Base-by-base conservation (phyloP, 2,888 invertebrate species). In the Synanthedon andrenaeformis region DNA sequence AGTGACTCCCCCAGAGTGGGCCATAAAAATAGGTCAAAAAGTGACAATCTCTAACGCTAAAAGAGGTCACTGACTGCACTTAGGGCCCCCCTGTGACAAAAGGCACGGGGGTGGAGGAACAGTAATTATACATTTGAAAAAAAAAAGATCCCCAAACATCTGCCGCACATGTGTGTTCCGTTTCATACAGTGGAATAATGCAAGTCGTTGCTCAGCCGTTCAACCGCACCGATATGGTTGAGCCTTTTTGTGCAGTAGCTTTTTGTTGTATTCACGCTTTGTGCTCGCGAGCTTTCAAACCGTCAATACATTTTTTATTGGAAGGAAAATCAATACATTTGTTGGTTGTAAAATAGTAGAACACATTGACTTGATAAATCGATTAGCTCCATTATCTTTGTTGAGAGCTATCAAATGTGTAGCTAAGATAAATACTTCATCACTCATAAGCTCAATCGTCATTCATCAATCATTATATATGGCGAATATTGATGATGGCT, bases 31-130 rank as follows among this genome's bases (percentile, higher is more conserved):
- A 81, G 81, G 80, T 83, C 76, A 74, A 73, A 73, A 76, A 45
- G 1, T n/a, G n/a, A 45, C 14, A 45, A 4, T 45, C 2, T 13
- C 45, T 67, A 68, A 67, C 70, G 64, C 73, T 76, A 75, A 82
- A 82, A 78, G 78, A 71, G 84, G 85, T 85, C 85, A 84, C 70
- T 82, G 85, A 84, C 83, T 82, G 80, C 74, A 66, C 72, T 72
- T 81, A 79, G 79, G n/a, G 49, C 14, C 49, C 12, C 14, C 45
- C 13, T 6, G 45, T 35, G 35, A 35, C 35, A 35, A 35, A 35
- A 12, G 49, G 8, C 12, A 35, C 74, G 73, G 72, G 65, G 60
- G 60, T 52, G 48, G 52, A 73, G 70, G 71, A 70, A 71, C 62
- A 61, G 65, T 72, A 80, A 80, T 82, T 81, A 82, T 76, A 82